Percentiles rank a stretch among this genome's conserved stretches.
Conservation (phyloP, 1,140 invertebrate species). For the Calosoma granatense region DNA sequence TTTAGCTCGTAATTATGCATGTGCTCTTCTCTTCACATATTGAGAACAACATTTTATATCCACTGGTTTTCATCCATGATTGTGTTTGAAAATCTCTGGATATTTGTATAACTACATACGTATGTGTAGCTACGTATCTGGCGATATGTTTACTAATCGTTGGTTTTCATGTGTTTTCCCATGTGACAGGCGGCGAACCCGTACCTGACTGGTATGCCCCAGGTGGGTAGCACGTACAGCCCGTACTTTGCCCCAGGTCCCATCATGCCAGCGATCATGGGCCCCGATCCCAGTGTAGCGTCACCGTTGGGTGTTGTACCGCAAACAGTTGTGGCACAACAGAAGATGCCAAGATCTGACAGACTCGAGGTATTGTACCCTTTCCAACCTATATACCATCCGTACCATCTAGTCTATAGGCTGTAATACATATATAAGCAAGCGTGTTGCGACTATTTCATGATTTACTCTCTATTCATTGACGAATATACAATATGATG, state of each 20-base stretch:
- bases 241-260: constrained; percentile 79
- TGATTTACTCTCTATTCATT: too few relatives aligned
- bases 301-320: constrained; percentile 67
- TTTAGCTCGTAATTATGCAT: too few relatives aligned
- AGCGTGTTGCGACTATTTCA: too few relatives aligned
- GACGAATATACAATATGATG: too few relatives aligned
- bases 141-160: too few relatives aligned
- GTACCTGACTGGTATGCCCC: constrained; percentile 78
- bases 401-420: not conserved
- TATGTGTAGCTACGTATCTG: too few relatives aligned
- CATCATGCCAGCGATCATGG: constrained; percentile 74
- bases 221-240: constrained; percentile 73
- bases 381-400: not conserved
- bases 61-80: too few relatives aligned
- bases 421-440: not conserved
- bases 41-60: too few relatives aligned
- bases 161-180: not conserved
- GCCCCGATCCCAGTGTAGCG: constrained; percentile 60
- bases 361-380: constrained; percentile 78
- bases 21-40: too few relatives aligned
- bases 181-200: constrained; percentile 67
- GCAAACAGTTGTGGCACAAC: constrained; percentile 73
- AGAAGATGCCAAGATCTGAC: constrained; percentile 90
- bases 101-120: too few relatives aligned
- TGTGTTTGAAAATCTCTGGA: too few relatives aligned